Percentiles rank a stretch among this genome's conserved stretches.
Evolutionary conservation across 1,140 invertebrate species (phyloP).

Genomic region (Agraylea sexmaculata): DNA sequence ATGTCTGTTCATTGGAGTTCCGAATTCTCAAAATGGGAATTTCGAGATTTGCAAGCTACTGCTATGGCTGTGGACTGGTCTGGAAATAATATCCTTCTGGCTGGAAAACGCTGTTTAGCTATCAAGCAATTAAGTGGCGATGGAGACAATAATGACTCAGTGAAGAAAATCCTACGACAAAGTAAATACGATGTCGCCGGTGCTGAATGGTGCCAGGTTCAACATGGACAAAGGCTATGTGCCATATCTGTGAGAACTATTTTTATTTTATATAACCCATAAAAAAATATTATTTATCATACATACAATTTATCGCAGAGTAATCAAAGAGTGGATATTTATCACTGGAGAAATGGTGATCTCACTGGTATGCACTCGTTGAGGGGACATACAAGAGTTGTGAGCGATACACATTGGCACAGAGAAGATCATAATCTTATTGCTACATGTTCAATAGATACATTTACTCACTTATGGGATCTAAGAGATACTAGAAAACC

Average conservation of each 20-base stretch:
- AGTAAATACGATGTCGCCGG: constrained; percentile 90
- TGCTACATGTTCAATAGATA: constrained; percentile 88
- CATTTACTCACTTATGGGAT: constrained; percentile 90
- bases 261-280: constrained; percentile 12
- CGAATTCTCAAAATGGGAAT: constrained; percentile 39
- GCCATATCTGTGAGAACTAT: constrained; percentile 70
- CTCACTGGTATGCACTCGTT: constrained; percentile 60
- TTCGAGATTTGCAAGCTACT: constrained; percentile 64
- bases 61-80: constrained; percentile 82
- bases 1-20: constrained; percentile 40
- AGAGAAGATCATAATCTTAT: constrained; percentile 76
- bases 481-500: constrained; percentile 75
- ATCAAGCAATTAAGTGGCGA: constrained; percentile 60
- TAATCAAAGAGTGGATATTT: constrained; percentile 73
- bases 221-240: constrained; percentile 66
- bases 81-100: constrained; percentile 71
- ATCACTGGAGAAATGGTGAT: constrained; percentile 57
- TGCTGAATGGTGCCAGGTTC: constrained; percentile 83
- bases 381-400: constrained; percentile 73
- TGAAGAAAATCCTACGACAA: constrained; percentile 71
- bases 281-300: constrained; percentile 1
- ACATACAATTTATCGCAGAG: constrained; percentile 46
- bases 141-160: constrained; percentile 57
- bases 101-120: constrained; percentile 71
- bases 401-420: constrained; percentile 91